Evolutionary conservation across 2,888 invertebrate species (phyloP).

Genomic region (Stenodera caucasica): DNA sequence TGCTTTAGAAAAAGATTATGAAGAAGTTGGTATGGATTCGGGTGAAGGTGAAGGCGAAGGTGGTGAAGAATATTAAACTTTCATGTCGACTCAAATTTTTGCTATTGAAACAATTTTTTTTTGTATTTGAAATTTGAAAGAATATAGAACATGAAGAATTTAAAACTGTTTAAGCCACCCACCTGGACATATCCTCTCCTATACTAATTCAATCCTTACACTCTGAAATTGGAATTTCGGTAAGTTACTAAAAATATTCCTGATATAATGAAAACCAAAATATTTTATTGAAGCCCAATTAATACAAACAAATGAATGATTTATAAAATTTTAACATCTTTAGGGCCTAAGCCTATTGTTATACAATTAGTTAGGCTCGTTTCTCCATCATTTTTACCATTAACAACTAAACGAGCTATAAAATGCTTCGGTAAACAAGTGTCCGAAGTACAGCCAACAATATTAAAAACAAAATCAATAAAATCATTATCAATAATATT

Average conservation of each 20-base stretch:
- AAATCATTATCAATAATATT: constrained; percentile 20
- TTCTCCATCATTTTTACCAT: constrained; percentile 27
- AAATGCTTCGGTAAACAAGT: constrained; percentile 51
- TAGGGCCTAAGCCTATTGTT: constrained; percentile 29
- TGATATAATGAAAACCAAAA: too few species aligned
- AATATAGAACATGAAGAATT: too few species aligned
- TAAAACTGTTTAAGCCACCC: too few species aligned
- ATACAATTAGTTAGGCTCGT: constrained; percentile 20
- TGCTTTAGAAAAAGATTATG: constrained; percentile 84
- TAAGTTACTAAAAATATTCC: too few species aligned
- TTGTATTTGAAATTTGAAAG: too few species aligned
- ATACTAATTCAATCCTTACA: too few species aligned
- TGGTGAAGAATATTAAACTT: constrained; percentile 79
- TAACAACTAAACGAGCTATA: constrained; percentile 43
- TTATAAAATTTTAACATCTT: constrained; percentile 21
- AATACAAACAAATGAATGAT: constrained; percentile 2
- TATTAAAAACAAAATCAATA: constrained; percentile 47
- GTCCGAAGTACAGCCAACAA: constrained; percentile 49
- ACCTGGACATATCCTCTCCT: too few species aligned
- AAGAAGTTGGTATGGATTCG: constrained; percentile 86
- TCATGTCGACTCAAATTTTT: too few species aligned
- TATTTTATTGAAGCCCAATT: too few species aligned
- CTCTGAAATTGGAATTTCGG: too few species aligned
- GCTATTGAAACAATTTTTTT: too few species aligned
- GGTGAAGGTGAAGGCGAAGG: constrained; percentile 80